phyloP scores from a whole-genome alignment of 1,140 invertebrate genomes.

The Drosophila prosaltans region DNA sequence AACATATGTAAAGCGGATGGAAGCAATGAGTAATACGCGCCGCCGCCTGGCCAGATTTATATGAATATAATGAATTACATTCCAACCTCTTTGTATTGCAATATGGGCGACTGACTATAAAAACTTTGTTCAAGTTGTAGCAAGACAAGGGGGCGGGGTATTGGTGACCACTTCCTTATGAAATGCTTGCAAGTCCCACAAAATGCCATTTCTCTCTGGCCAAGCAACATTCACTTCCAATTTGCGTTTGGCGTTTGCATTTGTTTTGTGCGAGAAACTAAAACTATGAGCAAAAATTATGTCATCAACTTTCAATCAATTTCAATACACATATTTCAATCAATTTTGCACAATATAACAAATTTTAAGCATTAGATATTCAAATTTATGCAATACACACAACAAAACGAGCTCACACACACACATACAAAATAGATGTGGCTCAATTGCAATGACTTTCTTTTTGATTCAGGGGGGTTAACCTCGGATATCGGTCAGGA shows the following conservation, averaged over 20 bases:
- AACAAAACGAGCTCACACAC: background rate
- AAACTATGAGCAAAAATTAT: conserved; percentile 58
- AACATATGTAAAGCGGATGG: conserved; percentile 46
- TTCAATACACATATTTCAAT: conserved; percentile 69
- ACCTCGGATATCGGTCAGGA: conserved; percentile 39
- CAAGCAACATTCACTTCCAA: conserved; percentile 65
- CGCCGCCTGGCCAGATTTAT: conserved; percentile 14
- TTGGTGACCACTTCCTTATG: conserved; percentile 36
- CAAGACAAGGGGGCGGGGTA: background rate
- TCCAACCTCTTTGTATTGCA: conserved; percentile 33
- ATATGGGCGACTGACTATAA: conserved; percentile 16
- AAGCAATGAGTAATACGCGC: conserved; percentile 23
- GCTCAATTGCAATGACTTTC: conserved; percentile 43
- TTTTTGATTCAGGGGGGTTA: conserved; percentile 35
- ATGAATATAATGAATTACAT: conserved; percentile 41
- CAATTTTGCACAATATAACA: conserved; percentile 67
- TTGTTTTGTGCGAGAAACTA: conserved; percentile 27
- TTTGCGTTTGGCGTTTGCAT: conserved; percentile 45
- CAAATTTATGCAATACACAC: conserved; percentile 66
- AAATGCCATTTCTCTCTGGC: conserved; percentile 43
- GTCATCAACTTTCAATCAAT: conserved; percentile 75
- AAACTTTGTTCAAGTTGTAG: conserved; percentile 19
- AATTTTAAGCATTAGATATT: conserved; percentile 58
- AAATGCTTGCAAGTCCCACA: conserved; percentile 31
- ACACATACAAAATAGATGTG: background rate